phyloP scores from a whole-genome alignment of 2,888 invertebrate genomes.

The Oscheius sp. region DNA sequence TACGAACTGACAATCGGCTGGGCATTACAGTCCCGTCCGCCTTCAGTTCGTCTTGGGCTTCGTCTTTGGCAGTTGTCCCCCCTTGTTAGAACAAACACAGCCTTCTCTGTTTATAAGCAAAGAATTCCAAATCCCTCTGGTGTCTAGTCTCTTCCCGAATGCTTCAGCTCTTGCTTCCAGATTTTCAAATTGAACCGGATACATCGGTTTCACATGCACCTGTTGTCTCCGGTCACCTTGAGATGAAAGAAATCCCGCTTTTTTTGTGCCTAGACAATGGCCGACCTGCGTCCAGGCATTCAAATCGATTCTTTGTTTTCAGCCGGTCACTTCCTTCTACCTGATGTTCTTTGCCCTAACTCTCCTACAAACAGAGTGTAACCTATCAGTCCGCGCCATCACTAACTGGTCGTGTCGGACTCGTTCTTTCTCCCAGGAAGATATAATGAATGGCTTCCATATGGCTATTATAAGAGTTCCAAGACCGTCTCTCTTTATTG shows the following conservation, averaged over 20 bases:
- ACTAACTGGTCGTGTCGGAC: background rate
- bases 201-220: too few species aligned
- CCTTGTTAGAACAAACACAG: too few species aligned
- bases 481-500: conserved; percentile 7
- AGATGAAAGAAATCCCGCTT: conserved; percentile 14
- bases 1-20: too few species aligned
- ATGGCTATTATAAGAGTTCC: background rate
- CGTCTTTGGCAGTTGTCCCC: too few species aligned
- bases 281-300: background rate
- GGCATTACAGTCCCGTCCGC: too few species aligned
- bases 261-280: background rate
- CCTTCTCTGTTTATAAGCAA: too few species aligned
- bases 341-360: background rate
- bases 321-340: background rate
- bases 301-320: conserved; percentile 1
- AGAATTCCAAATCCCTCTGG: too few species aligned
- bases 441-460: background rate
- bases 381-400: background rate
- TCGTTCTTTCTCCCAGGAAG: background rate
- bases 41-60: too few species aligned
- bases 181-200: background rate
- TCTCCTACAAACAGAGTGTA: background rate
- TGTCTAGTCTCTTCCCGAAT: background rate
- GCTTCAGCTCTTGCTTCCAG: background rate
- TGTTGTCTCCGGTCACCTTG: too few species aligned